A percentile compares a stretch with the other conserved stretches of the same genome.
Evolutionary conservation across 1,140 invertebrate species (phyloP).

Genomic region (Aphidius gifuensis): DNA sequence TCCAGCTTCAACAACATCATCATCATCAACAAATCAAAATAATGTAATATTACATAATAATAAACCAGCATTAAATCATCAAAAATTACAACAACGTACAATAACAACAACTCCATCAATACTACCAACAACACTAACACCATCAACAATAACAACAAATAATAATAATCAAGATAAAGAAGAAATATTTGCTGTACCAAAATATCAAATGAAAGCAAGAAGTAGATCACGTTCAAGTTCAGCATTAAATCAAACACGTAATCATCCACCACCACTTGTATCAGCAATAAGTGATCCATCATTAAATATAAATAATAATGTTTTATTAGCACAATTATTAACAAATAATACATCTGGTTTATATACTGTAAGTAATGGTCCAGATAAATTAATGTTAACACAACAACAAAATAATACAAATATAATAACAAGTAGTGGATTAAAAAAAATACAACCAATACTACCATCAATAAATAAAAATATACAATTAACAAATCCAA

Average conservation of each 20-base stretch:
- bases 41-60: conserved; percentile 45
- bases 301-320: conserved; percentile 58
- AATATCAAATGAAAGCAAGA: conserved; percentile 55
- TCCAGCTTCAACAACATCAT: conserved; percentile 26
- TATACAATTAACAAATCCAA: too few species aligned
- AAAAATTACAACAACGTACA: conserved; percentile 47
- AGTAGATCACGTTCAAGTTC: conserved; percentile 55
- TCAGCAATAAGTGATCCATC: conserved; percentile 60
- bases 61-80: conserved; percentile 42
- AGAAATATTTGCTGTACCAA: conserved; percentile 57
- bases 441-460: conserved; percentile 48
- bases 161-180: conserved; percentile 42
- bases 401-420: conserved; percentile 22
- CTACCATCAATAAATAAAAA: conserved; percentile 34
- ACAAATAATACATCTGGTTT: conserved; percentile 52
- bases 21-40: conserved; percentile 37
- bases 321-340: conserved; percentile 65
- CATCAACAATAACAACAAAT: conserved; percentile 45
- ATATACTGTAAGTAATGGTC: conserved; percentile 40
- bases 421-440: conserved; percentile 27
- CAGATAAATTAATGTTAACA: conserved; percentile 37
- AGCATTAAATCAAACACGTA: conserved; percentile 42
- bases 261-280: conserved; percentile 55
- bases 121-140: conserved; percentile 44
- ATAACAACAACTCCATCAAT: conserved; percentile 19